Base-by-base conservation (phyloP, 2,888 invertebrate species). In the Deilephila porcellus region DNA sequence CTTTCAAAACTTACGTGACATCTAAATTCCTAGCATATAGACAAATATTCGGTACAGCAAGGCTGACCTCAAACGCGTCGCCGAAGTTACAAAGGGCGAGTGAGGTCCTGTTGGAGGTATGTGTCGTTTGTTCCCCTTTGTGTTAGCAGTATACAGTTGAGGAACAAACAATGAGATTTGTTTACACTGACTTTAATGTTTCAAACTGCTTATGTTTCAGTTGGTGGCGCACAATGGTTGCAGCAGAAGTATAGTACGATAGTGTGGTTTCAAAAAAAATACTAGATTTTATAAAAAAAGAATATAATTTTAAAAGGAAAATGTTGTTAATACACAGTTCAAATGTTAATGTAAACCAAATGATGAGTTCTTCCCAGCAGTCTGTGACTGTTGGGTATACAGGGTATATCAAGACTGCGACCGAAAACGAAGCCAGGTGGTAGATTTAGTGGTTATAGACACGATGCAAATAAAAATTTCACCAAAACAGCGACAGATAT, bases 1-100 rank as follows among this genome's bases (percentile, higher is more conserved):
- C n/a, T n/a, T 56, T 7, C 45, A 60, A 20, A 60, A 11, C 8
- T 8, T 7, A 25, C 56, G 19, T n/a, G n/a, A 56, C 29, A 29
- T 60, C 14, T 60, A 5, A 4, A 25, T 17, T 45, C 37, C 56
- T 20, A 25, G 52, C 17, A 45, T 29, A 25, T 52, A 25, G 3
- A 25, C 25, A 17, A 25, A 67, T 45, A 52, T 25, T 67, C 67
- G 52, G 45, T 25, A 52, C 45, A 25, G n/a, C 52, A 67, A 25
- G 67, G 45, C 25, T 52, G 67, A 52, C 67, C 67, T 67, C 67
- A 67, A 67, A 37, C 45, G 71, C 59, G 45, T 71, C 25, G 60
- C 60, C 25, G 19, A 71, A 71, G 20, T 71, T 45, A 71, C 71
- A 71, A 71, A 60, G 71, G 60, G 71, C 59, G 14, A 71, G 45